These are phyloP conservation scores for Palythoa grandiflora DNA, from an alignment of 92 coral and sea anemone species.

Conservation along the genomic window DNA sequence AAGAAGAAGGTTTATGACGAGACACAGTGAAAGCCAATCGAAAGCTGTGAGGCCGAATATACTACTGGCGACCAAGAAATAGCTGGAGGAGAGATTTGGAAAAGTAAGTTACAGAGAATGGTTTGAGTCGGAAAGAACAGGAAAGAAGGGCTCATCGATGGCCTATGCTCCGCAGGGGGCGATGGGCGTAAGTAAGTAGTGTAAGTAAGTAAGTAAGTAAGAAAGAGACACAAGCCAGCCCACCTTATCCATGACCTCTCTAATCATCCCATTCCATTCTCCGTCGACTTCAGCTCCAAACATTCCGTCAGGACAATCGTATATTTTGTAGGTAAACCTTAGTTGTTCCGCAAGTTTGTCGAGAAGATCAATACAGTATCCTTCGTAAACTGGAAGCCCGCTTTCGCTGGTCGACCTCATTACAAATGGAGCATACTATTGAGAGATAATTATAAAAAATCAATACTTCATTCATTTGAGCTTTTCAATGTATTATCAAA, in stretches of 20 bases:
- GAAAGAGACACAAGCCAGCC: neutral
- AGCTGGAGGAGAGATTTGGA: too few relatives aligned
- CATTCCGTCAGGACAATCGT: slow-evolving; percentile 71
- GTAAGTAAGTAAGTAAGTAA: too few relatives aligned
- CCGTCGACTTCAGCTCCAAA: slow-evolving; percentile 79
- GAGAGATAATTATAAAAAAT: neutral
- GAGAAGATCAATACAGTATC: slow-evolving; percentile 85
- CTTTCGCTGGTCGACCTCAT: slow-evolving; percentile 43
- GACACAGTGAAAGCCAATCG: too few relatives aligned
- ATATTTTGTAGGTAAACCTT: slow-evolving; percentile 74
- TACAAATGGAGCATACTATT: slow-evolving; percentile 65
- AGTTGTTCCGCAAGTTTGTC: slow-evolving; percentile 66
- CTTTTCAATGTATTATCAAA: too few relatives aligned
- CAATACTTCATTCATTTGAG: neutral
- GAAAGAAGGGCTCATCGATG: too few relatives aligned
- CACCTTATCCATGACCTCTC: slow-evolving; percentile 72
- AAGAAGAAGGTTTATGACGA: too few relatives aligned
- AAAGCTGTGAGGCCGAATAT: too few relatives aligned
- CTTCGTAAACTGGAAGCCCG: slow-evolving; percentile 61
- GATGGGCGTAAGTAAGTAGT: too few relatives aligned
- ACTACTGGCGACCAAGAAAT: too few relatives aligned
- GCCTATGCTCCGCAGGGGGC: too few relatives aligned
- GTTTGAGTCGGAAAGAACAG: too few relatives aligned
- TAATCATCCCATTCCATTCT: slow-evolving; percentile 81
- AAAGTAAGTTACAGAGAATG: too few relatives aligned